Evolutionary conservation across 2,888 invertebrate genomes (phyloP).

Genomic region (Candidula unifasciata): DNA sequence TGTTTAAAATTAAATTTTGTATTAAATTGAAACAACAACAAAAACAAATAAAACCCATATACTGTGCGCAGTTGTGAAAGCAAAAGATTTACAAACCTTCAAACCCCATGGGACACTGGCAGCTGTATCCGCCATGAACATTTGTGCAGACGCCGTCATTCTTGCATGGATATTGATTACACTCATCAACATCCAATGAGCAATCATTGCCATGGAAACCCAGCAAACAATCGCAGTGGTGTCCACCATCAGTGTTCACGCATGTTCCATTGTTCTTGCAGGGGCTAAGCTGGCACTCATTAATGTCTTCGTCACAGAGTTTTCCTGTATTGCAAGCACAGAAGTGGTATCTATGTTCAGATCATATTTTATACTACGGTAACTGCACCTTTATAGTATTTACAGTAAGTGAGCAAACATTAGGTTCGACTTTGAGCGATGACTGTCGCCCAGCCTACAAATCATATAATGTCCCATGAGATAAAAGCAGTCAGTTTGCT

Average conservation of each 20-base stretch:
- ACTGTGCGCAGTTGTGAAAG: too few relatives aligned
- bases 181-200: conserved; percentile 48
- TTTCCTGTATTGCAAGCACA: background rate
- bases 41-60: too few relatives aligned
- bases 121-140: conserved; percentile 39
- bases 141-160: conserved; percentile 44
- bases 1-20: too few relatives aligned
- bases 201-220: conserved; percentile 43
- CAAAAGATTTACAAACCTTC: conserved; percentile 58
- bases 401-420: too few relatives aligned
- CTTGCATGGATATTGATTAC: conserved; percentile 31
- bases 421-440: too few relatives aligned
- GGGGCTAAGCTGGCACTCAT: conserved; percentile 17
- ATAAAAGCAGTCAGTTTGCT: too few relatives aligned
- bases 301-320: background rate
- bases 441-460: too few relatives aligned
- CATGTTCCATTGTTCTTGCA: conserved; percentile 50
- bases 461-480: too few relatives aligned
- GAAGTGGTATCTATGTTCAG: too few relatives aligned
- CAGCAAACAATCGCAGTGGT: conserved; percentile 40
- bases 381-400: too few relatives aligned
- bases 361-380: too few relatives aligned
- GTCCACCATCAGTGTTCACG: conserved; percentile 34
- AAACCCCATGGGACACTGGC: conserved; percentile 29
- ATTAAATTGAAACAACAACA: too few relatives aligned